Base-by-base conservation (phyloP, 2,113 vertebrate genomes). In the Chunga burmeisteri region DNA sequence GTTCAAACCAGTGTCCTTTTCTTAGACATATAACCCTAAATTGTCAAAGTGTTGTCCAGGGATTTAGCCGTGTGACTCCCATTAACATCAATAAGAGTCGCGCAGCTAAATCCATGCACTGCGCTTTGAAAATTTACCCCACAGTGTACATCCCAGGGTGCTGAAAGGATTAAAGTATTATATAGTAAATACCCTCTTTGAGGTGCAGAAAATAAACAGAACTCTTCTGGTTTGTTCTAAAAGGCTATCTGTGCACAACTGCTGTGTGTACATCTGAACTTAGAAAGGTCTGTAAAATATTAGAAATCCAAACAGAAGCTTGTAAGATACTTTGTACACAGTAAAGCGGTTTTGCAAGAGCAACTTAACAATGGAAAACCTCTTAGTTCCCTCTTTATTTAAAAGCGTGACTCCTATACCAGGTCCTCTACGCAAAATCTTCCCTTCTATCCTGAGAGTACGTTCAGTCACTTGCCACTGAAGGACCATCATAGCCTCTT, bases 11-110 rank as follows among this genome's bases (percentile, higher is more conserved):
- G 82, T 93, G 94, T 97, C 97, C 96, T 98, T 97, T 97, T 70
- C 94, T 91, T 90, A 96, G 91, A 96, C 81, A 94, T 82, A 97
- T 81, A 97, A 96, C 92, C 96, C 96, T 95, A 98, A 97, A 98
- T 97, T 96, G 96, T 97, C 96, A 49, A 94, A 97, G 96, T 95
- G 95, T 66, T 97, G 94, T 95, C 91, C 78, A 95, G 87, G 96
- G 97, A 98, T 97, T 98, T 98, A 98, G 97, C 97, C 94, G 96
- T 96, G 96, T 98, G 97, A 98, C 97, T 98, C 97, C 97, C 96
- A 97, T 97, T 98, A 98, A 97, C 95, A 97, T 98, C 97, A 98
- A 95, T 97, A 97, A 97, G 96, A 98, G 94, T 95, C 78, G 53
- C 88, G 6, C 95, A 91, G 97, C 85, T 98, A 98, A 98, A 98